A percentile compares a stretch with the other conserved stretches of the same genome.
Conservation (phyloP, 2,113 vertebrate genomes). For the Aspiorhynchus laticeps region DNA sequence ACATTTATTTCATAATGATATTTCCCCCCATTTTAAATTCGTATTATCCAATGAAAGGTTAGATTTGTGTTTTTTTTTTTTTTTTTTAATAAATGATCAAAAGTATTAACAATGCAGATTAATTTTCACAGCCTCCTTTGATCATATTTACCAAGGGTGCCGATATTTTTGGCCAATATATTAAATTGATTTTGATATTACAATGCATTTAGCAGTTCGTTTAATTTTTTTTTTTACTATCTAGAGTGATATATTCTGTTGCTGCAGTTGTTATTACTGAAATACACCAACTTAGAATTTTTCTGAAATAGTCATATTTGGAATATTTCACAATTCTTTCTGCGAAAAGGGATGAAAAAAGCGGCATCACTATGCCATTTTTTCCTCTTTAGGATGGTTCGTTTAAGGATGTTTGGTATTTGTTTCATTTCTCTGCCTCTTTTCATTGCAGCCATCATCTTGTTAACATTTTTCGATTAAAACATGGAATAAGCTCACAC, state of each 20-base stretch:
- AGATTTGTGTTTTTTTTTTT: too few relatives aligned
- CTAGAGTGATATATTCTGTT: not conserved
- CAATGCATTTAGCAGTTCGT: not conserved
- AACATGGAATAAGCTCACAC: conserved; percentile 55
- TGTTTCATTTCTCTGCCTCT: conserved; percentile 57
- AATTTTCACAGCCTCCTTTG: too few relatives aligned
- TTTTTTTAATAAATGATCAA: too few relatives aligned
- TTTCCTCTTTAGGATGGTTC: not conserved
- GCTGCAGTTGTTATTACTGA: not conserved
- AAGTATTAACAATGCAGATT: too few relatives aligned
- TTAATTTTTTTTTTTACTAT: not conserved
- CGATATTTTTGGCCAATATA: too few relatives aligned
- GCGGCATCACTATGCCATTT: not conserved
- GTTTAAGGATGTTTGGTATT: conserved; percentile 23
- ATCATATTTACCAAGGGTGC: too few relatives aligned
- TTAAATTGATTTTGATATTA: not conserved
- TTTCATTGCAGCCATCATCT: conserved; percentile 36
- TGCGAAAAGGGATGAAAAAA: not conserved
- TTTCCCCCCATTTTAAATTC: too few relatives aligned
- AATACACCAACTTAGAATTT: not conserved
- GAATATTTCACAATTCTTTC: conserved; percentile 7
- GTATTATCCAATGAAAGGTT: too few relatives aligned
- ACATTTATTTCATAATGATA: too few relatives aligned
- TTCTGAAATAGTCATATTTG: conserved; percentile 24
- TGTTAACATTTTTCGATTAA: conserved; percentile 47